These are phyloP conservation scores for Plodia interpunctella DNA, from an alignment of 1,140 invertebrate genomes.

Conservation along the genomic window DNA sequence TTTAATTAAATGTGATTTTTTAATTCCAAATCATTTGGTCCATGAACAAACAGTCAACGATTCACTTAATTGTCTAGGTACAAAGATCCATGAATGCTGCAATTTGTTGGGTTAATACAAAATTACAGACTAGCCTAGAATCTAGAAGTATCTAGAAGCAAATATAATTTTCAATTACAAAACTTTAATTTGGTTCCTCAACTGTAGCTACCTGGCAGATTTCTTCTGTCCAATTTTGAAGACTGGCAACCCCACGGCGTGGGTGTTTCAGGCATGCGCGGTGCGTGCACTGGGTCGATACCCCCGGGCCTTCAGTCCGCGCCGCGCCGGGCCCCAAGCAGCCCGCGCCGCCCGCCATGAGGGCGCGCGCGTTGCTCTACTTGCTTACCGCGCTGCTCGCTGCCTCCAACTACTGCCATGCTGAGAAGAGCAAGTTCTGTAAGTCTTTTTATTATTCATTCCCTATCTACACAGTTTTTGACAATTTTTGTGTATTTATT, in stretches of 20 bases:
- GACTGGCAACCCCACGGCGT: slow-evolving; percentile 27
- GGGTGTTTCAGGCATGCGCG: slow-evolving; percentile 31
- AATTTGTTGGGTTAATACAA: no score
- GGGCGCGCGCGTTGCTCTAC: slow-evolving; percentile 46
- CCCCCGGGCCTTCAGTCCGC: slow-evolving; percentile 42
- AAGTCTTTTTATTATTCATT: slow-evolving; percentile 30
- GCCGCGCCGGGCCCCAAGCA: slow-evolving; percentile 55
- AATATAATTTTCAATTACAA: no score
- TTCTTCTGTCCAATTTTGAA: slow-evolving; percentile 6
- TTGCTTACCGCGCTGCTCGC: slow-evolving; percentile 40
- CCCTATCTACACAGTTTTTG: background rate
- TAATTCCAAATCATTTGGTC: no score
- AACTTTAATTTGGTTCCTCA: no score
- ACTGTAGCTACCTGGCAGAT: no score
- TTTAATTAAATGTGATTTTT: no score
- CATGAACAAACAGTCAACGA: no score
- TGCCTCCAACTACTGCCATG: slow-evolving; percentile 40
- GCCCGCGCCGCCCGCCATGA: slow-evolving; percentile 62
- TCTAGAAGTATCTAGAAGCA: no score
- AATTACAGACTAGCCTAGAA: no score
- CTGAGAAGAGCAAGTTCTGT: slow-evolving; percentile 74
- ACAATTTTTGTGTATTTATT: no score
- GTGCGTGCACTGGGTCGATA: slow-evolving; percentile 41
- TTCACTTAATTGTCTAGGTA: no score
- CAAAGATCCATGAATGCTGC: no score